Evolutionary conservation across 2,113 vertebrate genomes (phyloP), one percentile per base, ranked within the genome.

Genomic region (Phylloscopus trochiloides): DNA sequence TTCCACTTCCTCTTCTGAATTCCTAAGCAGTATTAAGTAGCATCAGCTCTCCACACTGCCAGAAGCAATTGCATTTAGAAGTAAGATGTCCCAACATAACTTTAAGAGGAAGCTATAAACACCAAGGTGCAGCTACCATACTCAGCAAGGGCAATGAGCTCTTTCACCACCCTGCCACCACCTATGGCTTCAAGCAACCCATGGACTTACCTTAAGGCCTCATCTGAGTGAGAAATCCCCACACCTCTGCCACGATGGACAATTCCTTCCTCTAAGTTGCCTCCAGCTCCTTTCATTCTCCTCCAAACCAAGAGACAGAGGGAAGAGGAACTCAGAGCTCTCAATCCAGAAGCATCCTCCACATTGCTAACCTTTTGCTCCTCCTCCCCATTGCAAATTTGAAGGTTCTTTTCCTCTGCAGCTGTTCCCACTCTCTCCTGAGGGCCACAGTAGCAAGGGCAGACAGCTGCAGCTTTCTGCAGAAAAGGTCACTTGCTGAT

Each of bases 401-500:
- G 86, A 88, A 88, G 58, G 50, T 19, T 76, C 54, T 66, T 82
- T 42, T 52, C 45, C 51, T 73, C 47, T 80, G 67, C 71, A 95
- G 90, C 61, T 83, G 59, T 74, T 93, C 50, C 78, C 28, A 38
- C 48, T 76, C 43, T 73, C 91, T 94, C 59, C n/a, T 45, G 59
- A 76, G 82, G 78, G 45, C 66, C 63, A 54, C 21, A 47, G 55
- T 79, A 83, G 38, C 75, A 47, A 77, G 57, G 55, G 68, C 86
- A 96, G 82, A 59, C 93, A 95, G 78, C 82, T 93, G 90, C 3
- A 24, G 75, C 87, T 80, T 95, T 86, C 47, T 88, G 63, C 28
- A 77, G 81, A 70, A 96, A 95, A 95, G 85, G 82, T 91, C 74
- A 66, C 81, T 95, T 80, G 48, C 81, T 66, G 34, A 84, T 67